Percentiles rank a stretch among this genome's conserved stretches.
Evolutionary conservation across 2,797 vertebrate species (phyloP).

Genomic region (Paratrypauchen microcephalus): DNA sequence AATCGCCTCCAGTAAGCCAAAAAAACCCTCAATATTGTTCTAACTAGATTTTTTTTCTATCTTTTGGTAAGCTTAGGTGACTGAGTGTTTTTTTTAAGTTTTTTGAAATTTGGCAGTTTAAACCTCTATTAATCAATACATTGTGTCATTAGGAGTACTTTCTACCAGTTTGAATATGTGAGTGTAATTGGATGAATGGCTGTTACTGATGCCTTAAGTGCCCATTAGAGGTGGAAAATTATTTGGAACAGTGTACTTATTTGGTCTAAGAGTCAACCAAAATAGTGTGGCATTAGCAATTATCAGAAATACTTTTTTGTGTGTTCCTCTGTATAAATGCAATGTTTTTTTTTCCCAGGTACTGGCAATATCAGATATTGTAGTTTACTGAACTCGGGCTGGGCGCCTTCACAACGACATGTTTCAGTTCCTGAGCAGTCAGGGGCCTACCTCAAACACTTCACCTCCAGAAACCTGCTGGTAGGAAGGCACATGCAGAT

Average conservation of each 20-base stretch:
- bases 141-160: too few species aligned
- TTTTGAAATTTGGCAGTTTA: too few species aligned
- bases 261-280: neutral
- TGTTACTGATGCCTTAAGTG: too few species aligned
- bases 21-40: too few species aligned
- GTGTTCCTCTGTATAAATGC: neutral
- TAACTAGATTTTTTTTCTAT: too few species aligned
- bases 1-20: too few species aligned
- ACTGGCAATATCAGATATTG: constrained; percentile 83
- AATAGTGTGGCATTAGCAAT: neutral
- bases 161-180: too few species aligned
- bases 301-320: neutral
- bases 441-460: constrained; percentile 81
- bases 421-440: constrained; percentile 86
- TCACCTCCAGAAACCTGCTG: constrained; percentile 82
- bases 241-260: neutral
- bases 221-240: neutral
- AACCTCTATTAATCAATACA: too few species aligned
- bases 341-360: constrained; percentile 49
- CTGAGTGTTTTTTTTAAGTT: too few species aligned
- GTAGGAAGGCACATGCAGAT: too few species aligned
- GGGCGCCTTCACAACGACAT: constrained; percentile 87
- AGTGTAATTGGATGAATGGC: too few species aligned
- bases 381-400: constrained; percentile 82
- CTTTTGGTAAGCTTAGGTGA: too few species aligned